A percentile compares a stretch with the other conserved stretches of the same genome.
Conservation (phyloP, 1,140 invertebrate species). For the Tyrophagus putrescentiae region DNA sequence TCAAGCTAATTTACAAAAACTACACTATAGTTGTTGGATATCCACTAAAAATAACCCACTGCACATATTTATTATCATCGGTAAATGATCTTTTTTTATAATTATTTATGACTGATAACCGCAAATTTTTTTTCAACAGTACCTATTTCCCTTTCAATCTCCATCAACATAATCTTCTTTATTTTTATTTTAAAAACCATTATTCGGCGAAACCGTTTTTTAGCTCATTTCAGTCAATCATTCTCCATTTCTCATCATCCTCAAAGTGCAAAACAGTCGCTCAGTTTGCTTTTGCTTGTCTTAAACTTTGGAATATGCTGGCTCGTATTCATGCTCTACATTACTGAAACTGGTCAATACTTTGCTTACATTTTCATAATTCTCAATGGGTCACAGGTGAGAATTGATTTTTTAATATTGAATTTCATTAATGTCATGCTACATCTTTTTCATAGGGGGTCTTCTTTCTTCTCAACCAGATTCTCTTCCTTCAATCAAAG, state of each 20-base stretch:
- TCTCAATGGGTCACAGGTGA: background rate
- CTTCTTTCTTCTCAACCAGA: too few relatives aligned
- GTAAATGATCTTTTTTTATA: background rate
- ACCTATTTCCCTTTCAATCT: background rate
- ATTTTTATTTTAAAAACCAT: background rate
- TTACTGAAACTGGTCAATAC: background rate
- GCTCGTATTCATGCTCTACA: background rate
- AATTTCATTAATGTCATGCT: too few relatives aligned
- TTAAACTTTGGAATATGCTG: background rate
- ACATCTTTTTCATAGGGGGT: too few relatives aligned
- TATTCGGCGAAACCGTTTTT: background rate
- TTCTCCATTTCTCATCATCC: background rate
- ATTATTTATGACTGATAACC: background rate
- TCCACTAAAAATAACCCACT: background rate
- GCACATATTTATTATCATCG: background rate
- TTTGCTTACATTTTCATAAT: background rate
- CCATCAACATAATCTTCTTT: background rate
- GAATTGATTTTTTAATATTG: too few relatives aligned
- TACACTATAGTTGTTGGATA: background rate
- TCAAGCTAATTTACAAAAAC: background rate
- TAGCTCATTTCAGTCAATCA: too few relatives aligned
- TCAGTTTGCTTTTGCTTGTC: background rate
- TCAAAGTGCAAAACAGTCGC: background rate
- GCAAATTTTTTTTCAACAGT: background rate
- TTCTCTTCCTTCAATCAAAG: too few relatives aligned